Percentiles rank a stretch among this genome's conserved stretches.
Evolutionary conservation across 2,888 invertebrate species (phyloP).

Genomic region (Ernsta delagoae): DNA sequence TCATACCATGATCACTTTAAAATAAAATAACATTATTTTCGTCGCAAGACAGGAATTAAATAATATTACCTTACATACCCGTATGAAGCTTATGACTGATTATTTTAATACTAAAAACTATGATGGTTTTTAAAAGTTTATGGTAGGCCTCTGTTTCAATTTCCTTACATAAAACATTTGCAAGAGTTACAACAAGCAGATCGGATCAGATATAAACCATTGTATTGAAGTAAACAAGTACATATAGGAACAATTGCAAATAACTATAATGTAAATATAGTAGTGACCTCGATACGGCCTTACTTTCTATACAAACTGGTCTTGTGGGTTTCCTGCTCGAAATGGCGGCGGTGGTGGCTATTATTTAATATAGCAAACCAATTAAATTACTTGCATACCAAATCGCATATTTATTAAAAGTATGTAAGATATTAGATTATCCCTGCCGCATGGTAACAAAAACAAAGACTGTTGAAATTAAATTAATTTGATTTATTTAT

Average conservation of each 20-base stretch:
- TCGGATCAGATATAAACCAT: not conserved
- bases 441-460: not conserved
- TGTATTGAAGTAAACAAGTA: conserved; percentile 11
- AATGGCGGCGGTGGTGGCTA: conserved; percentile 20
- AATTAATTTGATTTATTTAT: no score
- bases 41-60: no score
- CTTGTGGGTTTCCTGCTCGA: conserved; percentile 50
- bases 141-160: no score
- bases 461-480: no score
- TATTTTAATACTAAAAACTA: no score
- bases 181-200: not conserved
- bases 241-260: conserved; percentile 36
- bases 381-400: conserved; percentile 19
- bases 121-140: no score
- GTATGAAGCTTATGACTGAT: no score
- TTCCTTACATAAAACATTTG: not conserved
- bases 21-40: no score
- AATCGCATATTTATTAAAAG: not conserved
- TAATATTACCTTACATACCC: no score
- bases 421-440: not conserved
- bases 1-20: no score
- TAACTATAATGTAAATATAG: conserved; percentile 31
- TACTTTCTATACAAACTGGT: conserved; percentile 55
- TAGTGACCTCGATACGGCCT: conserved; percentile 55
- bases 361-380: conserved; percentile 29